These are phyloP conservation scores for Syngnathus floridae DNA, from an alignment of 2,113 vertebrate species.

Conservation along the genomic window DNA sequence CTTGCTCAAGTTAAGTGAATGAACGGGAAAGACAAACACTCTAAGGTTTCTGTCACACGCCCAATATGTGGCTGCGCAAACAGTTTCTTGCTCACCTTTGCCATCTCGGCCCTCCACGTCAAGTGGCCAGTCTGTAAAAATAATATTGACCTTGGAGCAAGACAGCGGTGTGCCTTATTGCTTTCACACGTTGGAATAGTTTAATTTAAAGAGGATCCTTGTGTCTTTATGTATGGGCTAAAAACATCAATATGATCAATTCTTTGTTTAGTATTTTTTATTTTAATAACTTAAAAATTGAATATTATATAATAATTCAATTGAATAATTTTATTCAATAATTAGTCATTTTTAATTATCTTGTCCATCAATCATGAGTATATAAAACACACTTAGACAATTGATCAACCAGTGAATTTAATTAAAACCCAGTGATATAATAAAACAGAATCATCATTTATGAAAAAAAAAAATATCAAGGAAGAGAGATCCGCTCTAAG, in stretches of 20 bases:
- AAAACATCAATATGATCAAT: neutral
- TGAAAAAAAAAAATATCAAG: neutral
- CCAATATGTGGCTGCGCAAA: constrained; percentile 12
- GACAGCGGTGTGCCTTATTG: constrained; percentile 52
- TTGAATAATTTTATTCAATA: too few species aligned
- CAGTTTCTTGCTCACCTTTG: constrained; percentile 35
- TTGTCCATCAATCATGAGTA: neutral
- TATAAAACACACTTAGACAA: neutral
- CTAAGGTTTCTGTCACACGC: constrained; percentile 3
- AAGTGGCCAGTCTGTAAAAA: constrained; percentile 34
- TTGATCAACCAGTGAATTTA: neutral
- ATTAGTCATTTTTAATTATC: neutral
- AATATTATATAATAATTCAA: too few species aligned
- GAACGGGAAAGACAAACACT: constrained; percentile 28
- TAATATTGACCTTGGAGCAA: constrained; percentile 61
- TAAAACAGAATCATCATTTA: neutral
- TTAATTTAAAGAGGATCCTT: constrained; percentile 18
- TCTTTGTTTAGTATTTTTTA: neutral
- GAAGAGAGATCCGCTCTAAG: neutral
- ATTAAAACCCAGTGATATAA: neutral
- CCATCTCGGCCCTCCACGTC: constrained; percentile 18
- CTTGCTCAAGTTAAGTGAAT: constrained; percentile 41
- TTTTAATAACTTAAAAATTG: too few species aligned
- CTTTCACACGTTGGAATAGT: constrained; percentile 25
- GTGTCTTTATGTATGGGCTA: constrained; percentile 1